Conservation (phyloP, 2,797 vertebrate species). For the Orientallactaga sibirica region DNA sequence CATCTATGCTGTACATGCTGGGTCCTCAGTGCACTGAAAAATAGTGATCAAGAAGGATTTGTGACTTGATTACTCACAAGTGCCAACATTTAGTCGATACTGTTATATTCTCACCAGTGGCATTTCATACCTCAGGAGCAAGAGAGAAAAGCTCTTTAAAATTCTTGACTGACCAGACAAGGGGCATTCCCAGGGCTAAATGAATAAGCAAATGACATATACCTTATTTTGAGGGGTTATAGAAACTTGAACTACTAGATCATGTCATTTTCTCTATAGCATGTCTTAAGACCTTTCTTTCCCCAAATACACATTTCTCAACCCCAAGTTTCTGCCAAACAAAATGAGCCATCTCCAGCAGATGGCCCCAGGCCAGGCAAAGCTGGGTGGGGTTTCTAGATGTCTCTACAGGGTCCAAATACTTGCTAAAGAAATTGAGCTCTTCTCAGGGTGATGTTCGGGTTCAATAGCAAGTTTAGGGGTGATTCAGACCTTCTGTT, state of each 20-base stretch:
- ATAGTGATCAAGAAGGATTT: background rate
- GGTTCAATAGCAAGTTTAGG: background rate
- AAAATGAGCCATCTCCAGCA: background rate
- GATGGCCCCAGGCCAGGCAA: background rate
- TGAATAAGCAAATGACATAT: background rate
- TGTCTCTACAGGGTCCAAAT: background rate
- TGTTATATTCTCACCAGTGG: background rate
- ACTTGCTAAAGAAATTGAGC: background rate
- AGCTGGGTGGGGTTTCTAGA: background rate
- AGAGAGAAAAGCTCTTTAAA: background rate
- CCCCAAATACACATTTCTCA: background rate
- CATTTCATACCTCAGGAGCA: background rate
- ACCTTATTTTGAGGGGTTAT: background rate
- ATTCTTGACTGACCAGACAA: background rate
- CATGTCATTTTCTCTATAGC: background rate
- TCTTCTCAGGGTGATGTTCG: background rate
- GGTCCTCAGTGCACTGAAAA: background rate
- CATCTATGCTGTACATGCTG: fast-evolving
- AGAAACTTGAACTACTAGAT: background rate
- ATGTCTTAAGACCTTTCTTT: background rate
- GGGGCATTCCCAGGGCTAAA: background rate
- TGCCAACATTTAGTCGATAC: background rate
- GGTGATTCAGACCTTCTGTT: background rate
- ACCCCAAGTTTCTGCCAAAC: conserved; percentile 29
- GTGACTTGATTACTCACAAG: background rate